Conservation (phyloP, 1,140 invertebrate genomes). For the Hypsibius dujardini region DNA sequence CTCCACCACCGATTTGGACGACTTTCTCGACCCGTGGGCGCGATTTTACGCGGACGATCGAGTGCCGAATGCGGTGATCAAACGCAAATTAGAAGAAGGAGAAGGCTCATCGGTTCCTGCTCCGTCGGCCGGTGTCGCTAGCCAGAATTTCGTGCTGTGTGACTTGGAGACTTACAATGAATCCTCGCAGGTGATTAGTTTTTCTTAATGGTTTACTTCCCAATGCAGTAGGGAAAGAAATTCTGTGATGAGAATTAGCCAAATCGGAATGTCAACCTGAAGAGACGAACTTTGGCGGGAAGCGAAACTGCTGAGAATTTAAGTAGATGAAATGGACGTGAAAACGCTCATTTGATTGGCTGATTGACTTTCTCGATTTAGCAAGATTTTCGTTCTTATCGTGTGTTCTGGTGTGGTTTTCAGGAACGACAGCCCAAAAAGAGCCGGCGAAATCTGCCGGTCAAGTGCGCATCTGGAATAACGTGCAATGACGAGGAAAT, state of each 20-base stretch:
- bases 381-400: no score
- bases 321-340: background rate
- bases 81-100: conserved; percentile 1
- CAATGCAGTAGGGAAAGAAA: no score
- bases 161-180: conserved; percentile 3
- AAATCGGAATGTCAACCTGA: background rate
- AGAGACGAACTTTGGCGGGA: background rate
- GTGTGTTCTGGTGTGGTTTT: no score
- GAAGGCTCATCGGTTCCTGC: background rate
- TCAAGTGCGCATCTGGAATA: background rate
- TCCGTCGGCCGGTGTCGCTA: background rate
- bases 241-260: no score
- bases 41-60: background rate
- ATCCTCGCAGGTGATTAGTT: background rate
- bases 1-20: background rate
- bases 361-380: background rate
- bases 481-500: background rate
- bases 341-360: background rate
- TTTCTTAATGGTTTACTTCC: no score
- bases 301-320: background rate
- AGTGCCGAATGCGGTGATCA: background rate
- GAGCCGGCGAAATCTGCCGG: no score
- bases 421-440: no score
- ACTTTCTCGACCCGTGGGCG: background rate
- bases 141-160: background rate